Evolutionary conservation across 2,888 invertebrate genomes (phyloP).

Genomic region (Ganaspis brasiliensis): DNA sequence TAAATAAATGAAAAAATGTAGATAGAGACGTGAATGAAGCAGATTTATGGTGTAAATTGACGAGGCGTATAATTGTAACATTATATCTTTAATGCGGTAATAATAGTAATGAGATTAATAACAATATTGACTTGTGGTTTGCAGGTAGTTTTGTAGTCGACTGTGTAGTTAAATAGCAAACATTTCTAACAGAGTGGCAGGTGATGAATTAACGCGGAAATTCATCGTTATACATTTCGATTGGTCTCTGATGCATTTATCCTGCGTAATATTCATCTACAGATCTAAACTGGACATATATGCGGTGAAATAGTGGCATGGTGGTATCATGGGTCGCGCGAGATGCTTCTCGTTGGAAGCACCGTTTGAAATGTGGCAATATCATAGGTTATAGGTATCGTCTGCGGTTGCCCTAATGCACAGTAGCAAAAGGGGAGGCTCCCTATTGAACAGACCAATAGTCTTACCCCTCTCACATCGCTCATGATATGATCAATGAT

Average conservation of each 20-base stretch:
- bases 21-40: too few relatives aligned
- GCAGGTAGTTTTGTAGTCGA: background rate
- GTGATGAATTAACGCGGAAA: constrained; percentile 26
- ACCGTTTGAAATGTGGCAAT: constrained; percentile 32
- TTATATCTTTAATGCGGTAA: background rate
- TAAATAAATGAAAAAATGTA: too few relatives aligned
- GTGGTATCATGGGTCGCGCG: constrained; percentile 20
- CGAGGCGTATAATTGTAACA: background rate
- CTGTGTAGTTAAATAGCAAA: background rate
- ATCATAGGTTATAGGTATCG: constrained; percentile 27
- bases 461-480: constrained; percentile 7
- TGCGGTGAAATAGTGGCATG: constrained; percentile 9
- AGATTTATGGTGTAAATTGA: too few relatives aligned
- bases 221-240: constrained; percentile 27
- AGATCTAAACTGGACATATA: constrained; percentile 31
- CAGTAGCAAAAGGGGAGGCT: constrained; percentile 29
- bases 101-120: background rate
- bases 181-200: constrained; percentile 4
- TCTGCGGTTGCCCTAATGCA: constrained; percentile 43
- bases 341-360: constrained; percentile 10
- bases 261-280: constrained; percentile 30
- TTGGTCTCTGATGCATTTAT: constrained; percentile 27
- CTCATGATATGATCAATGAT: constrained; percentile 32
- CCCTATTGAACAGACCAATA: constrained; percentile 18
- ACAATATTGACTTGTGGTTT: background rate